phyloP scores from a whole-genome alignment of 2,113 vertebrate species.

The Numenius arquata region DNA sequence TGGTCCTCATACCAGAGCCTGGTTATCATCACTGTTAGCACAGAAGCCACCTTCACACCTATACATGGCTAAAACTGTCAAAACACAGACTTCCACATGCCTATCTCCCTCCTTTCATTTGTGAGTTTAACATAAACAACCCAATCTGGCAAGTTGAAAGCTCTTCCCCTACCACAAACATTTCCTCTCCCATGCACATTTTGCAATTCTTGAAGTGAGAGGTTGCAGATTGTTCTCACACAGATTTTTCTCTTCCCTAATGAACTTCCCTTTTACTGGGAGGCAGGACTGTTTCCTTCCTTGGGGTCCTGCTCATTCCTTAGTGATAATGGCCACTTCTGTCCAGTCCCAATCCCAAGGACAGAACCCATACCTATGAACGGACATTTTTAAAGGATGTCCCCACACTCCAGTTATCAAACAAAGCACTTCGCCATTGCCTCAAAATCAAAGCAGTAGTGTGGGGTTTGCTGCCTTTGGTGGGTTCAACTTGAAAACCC shows the following conservation, averaged over 20 bases:
- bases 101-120: not conserved
- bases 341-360: not conserved
- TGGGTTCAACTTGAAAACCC: not conserved
- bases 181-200: not conserved
- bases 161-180: not conserved
- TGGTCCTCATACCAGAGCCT: fast-evolving
- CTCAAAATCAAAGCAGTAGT: not conserved
- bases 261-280: not conserved
- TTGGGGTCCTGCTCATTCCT: not conserved
- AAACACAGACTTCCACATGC: not conserved
- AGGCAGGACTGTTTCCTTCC: not conserved
- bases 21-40: not conserved
- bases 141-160: not conserved
- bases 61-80: not conserved
- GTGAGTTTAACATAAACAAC: not conserved
- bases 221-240: not conserved
- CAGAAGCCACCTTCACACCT: not conserved
- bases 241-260: not conserved
- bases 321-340: not conserved
- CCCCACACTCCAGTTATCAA: not conserved
- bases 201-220: not conserved
- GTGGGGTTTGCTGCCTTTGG: not conserved
- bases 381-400: not conserved
- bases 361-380: not conserved
- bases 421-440: not conserved